These are phyloP conservation scores for Oxycera nigricornis DNA, from an alignment of 2,888 invertebrate species.

Conservation along the genomic window DNA sequence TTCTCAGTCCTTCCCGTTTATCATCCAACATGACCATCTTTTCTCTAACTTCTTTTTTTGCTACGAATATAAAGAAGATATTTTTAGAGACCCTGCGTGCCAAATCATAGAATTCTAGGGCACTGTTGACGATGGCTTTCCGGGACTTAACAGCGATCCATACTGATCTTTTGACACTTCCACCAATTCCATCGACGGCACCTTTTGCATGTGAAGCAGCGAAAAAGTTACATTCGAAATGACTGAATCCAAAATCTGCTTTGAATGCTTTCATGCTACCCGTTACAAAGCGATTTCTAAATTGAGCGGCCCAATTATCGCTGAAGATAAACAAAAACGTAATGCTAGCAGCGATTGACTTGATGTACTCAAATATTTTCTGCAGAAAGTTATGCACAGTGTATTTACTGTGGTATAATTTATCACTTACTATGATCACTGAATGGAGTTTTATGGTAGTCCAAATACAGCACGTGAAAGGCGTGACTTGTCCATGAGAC, in stretches of 20 bases:
- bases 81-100: background rate
- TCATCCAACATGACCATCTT: background rate
- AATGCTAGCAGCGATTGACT: background rate
- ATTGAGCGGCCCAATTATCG: constrained; percentile 45
- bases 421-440: background rate
- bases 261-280: constrained; percentile 48
- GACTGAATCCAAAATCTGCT: constrained; percentile 44
- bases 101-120: background rate
- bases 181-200: constrained; percentile 49
- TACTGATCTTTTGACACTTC: constrained; percentile 44
- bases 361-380: background rate
- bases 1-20: background rate
- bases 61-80: background rate
- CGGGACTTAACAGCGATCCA: constrained; percentile 48
- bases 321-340: background rate
- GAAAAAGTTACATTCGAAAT: constrained; percentile 49
- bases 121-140: constrained; percentile 27
- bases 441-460: too few species aligned
- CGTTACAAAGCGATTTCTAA: constrained; percentile 49
- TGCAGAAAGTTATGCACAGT: background rate
- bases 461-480: background rate
- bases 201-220: constrained; percentile 49
- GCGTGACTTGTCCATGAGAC: background rate
- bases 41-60: background rate
- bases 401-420: background rate